Evolutionary conservation across 2,888 invertebrate species (phyloP), one percentile per base, ranked within the genome.

Genomic region (Cabera pusaria): DNA sequence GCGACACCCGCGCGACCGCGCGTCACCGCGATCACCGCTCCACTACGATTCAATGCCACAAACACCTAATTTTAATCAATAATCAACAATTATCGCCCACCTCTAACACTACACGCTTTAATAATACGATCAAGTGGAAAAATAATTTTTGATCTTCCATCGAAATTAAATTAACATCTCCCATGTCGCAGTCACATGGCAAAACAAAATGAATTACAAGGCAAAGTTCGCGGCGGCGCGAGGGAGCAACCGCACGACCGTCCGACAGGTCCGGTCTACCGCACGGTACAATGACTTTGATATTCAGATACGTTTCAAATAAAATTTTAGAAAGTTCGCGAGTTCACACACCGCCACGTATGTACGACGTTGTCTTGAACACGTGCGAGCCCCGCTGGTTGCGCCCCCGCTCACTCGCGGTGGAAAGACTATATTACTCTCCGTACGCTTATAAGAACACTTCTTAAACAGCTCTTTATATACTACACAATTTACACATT

Each of bases 401-500:
- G 49, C 56, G 27, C 63, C 49, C 59, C 49, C 61, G 53, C 9
- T 53, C 45, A 55, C 57, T 52, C 58, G 29, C 53, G 49, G 44
- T 62, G 65, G 66, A 69, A 71, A 70, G 68, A 67, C 62, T 60
- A 59, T 59, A 67, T 71, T 70, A 69, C 68, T 72, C 74, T 72
- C 75, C 77, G 60, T 79, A 81, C 58, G 75, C 77, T 80, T 85
- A 86, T 87, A 85, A 86, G 87, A 87, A 88, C 87, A 87, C 85
- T 87, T 86, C 75, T 82, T 84, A 80, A 88, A 85, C 86, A 82
- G 84, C 80, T 80, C 76, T 26, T 77, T 79, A 49, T 84, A 86
- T 75, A 86, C 88, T 87, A 87, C 86, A 86, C 78, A 87, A 87
- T 88, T 87, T 87, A 88, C 84, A 86, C 75, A 72, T 77, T 83